These are phyloP conservation scores for Empis stercorea DNA, from an alignment of 2,888 invertebrate species.

Conservation along the genomic window DNA sequence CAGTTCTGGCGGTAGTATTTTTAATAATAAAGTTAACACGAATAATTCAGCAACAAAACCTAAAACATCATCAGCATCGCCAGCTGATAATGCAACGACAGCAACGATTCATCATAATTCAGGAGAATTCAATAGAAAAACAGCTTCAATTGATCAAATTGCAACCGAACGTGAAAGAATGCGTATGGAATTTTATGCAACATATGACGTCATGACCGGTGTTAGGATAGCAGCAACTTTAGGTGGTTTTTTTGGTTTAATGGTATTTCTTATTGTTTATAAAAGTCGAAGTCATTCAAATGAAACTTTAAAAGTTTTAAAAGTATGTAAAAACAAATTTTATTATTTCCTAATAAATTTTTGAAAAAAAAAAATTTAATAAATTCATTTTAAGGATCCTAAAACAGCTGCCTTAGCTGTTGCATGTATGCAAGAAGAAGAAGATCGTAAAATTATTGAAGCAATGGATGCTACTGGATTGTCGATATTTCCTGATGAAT, in stretches of 20 bases:
- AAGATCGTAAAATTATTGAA: slow-evolving; percentile 60
- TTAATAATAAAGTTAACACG: neutral
- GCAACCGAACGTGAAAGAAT: slow-evolving; percentile 51
- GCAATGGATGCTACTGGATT: slow-evolving; percentile 55
- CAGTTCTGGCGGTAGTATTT: slow-evolving; percentile 3
- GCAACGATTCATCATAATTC: slow-evolving; percentile 10
- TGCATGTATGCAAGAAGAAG: slow-evolving; percentile 60
- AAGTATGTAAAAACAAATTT: slow-evolving; percentile 24
- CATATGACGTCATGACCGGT: slow-evolving; percentile 90
- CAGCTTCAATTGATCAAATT: neutral
- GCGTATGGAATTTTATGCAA: slow-evolving; percentile 72
- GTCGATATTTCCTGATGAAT: slow-evolving; percentile 38
- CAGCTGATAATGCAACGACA: slow-evolving; percentile 9
- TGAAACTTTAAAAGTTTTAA: slow-evolving; percentile 54
- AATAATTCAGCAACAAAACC: slow-evolving; percentile 14
- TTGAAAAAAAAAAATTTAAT: neutral
- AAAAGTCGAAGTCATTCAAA: slow-evolving; percentile 73
- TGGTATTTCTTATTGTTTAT: slow-evolving; percentile 82
- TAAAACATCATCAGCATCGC: slow-evolving; percentile 18
- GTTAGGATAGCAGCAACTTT: slow-evolving; percentile 82
- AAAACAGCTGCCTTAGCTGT: slow-evolving; percentile 67
- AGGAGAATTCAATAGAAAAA: slow-evolving; percentile 18
- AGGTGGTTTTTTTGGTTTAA: slow-evolving; percentile 81
- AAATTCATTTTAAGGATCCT: slow-evolving; percentile 45
- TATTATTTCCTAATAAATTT: neutral